Evolutionary conservation across 2,888 invertebrate genomes (phyloP), one percentile per base, ranked within the genome.

Genomic region (Eristalinus sepulchralis): DNA sequence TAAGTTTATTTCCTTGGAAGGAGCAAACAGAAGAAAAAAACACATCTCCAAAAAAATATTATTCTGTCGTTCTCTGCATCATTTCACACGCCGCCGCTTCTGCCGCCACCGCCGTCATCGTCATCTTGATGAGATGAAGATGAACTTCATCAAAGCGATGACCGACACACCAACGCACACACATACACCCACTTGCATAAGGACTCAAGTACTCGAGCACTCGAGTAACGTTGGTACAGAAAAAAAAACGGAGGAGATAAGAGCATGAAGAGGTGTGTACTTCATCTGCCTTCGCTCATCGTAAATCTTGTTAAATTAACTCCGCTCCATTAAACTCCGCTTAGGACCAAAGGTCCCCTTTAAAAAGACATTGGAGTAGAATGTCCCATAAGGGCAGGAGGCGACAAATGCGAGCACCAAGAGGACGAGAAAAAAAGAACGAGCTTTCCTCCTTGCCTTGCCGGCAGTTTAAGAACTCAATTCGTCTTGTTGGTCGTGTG

Each of bases 271-370:
- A 33, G 70, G 77, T 70, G 57, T 64, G 68, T 68, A 36, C 72
- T 67, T 70, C 72, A 64, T 66, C 64, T 78, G 77, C 55, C 53
- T 64, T 77, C 55, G 53, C 31, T 75, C 73, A 24, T 75, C 68
- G 86, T 83, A 87, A 83, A 79, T 87, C 75, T 83, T 83, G 73
- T 87, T 87, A 76, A 87, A 83, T 87, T 87, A 87, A 87, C 83
- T 79, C 39, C 72, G 75, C 86, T 83, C 75, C 78, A 87, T 87
- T 87, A 75, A 79, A 83, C 83, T 87, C 66, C 76, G 67, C 62
- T 87, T 82, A 68, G 62, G 47, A 78, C 53, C 34, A 47, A 75
- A 73, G 63, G 62, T 81, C 59, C 68, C 31, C 60, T 72, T 53
- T 33, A 76, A 82, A 64, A 53, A 76, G 36, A 73, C 59, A 27